Evolutionary conservation across 1,140 invertebrate genomes (phyloP), one percentile per base, ranked within the genome.

Genomic region (Sinonovacula constricta): DNA sequence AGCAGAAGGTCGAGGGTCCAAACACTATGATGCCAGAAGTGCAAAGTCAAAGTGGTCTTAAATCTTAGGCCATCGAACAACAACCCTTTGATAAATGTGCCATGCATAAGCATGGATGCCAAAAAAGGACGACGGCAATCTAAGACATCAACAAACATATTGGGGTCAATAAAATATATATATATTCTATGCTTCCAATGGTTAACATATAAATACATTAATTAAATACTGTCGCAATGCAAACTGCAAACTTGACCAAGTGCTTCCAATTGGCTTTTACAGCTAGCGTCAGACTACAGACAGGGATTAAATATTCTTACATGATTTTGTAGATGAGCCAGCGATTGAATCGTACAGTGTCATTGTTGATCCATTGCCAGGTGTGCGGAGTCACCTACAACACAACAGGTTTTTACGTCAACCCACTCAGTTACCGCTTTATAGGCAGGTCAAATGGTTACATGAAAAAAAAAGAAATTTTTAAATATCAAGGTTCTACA

Each of bases 311-410:
- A 14, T 74, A 74, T 60, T 63, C 34, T 14, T 63, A 53, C 22
- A 53, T 36, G 30, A 53, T 54, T 0, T 18, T 31, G 45, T 65
- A 74, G 15, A 39, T 14, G 22, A 30, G 28, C 70, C 70, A 74
- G 30, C 51, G n/a, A 0, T 24, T 0, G 60, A 53, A 74, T 34
- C 60, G 39, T 1, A 74, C 15, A 12, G 59, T 74, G 15, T 56
- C 60, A 36, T 74, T 74, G 36, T 74, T 56, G n/a, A 74, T 54
- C 60, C 59, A 74, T 26, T 39, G 26, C 59, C 59, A 74, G 10
- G 12, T 49, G 34, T 60, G 26, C 3, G 70, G 70, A 34, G 30
- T 56, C 24, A 54, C 70, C 70, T 74, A 18, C 34, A 63, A 62
- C 10, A 72, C n/a, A 56, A 69, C 4, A 66, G 3, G 3, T 26